Conservation (phyloP, 1,140 invertebrate species). For the Drosophila novamexicana region DNA sequence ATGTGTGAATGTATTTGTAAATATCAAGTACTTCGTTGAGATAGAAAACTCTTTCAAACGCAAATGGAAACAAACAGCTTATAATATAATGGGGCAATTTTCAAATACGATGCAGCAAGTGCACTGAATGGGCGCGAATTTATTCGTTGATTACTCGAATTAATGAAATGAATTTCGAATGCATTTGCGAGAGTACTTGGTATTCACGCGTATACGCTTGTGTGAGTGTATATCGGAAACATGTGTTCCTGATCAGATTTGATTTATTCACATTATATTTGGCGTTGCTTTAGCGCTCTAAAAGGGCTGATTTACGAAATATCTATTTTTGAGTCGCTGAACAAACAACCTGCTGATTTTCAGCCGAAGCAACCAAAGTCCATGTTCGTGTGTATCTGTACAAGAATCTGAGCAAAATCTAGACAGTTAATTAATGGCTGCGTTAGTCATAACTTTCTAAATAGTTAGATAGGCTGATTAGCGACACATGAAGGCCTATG, state of each 20-base stretch:
- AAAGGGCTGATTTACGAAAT: conserved; percentile 3
- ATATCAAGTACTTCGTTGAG: neutral
- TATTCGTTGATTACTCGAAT: too few relatives aligned
- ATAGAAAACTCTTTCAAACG: too few relatives aligned
- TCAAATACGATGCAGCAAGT: too few relatives aligned
- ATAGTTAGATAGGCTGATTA: conserved; percentile 38
- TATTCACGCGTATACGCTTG: neutral
- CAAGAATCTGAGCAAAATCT: conserved; percentile 19
- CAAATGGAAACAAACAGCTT: too few relatives aligned
- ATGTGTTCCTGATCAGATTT: conserved; percentile 3
- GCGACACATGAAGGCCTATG: neutral
- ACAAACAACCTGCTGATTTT: conserved; percentile 1
- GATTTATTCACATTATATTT: conserved; percentile 7
- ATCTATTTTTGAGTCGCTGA: conserved; percentile 7
- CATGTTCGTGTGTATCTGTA: conserved; percentile 27
- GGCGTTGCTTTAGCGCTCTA: neutral
- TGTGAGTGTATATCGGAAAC: neutral
- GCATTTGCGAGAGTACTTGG: neutral
- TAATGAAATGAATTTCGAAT: neutral
- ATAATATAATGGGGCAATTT: too few relatives aligned
- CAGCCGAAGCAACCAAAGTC: neutral
- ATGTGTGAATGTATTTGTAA: too few relatives aligned
- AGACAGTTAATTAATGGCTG: conserved; percentile 32
- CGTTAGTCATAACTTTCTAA: conserved; percentile 44
- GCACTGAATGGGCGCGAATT: too few relatives aligned